phyloP scores from a whole-genome alignment of 2,888 invertebrate species.

The Adelognathus sp. region DNA sequence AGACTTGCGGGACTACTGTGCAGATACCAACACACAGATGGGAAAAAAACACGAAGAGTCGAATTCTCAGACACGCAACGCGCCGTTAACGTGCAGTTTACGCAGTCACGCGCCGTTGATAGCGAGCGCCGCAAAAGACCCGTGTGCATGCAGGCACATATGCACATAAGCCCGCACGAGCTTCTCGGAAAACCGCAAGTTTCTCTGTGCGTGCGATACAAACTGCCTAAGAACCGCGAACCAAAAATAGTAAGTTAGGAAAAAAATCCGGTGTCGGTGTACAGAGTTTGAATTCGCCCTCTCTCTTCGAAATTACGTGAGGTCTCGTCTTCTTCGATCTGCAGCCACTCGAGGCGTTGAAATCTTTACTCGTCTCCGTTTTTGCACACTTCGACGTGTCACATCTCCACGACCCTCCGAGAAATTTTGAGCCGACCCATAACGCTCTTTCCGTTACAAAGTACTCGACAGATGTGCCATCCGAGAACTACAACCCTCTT shows the following conservation, averaged over 20 bases:
- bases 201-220: conserved; percentile 17
- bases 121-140: conserved; percentile 54
- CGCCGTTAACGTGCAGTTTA: conserved; percentile 73
- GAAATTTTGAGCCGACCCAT: conserved; percentile 53
- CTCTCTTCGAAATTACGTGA: conserved; percentile 44
- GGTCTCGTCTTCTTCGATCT: conserved; percentile 37
- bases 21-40: conserved; percentile 11
- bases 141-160: conserved; percentile 21
- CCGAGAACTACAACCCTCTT: not conserved
- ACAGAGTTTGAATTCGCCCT: conserved; percentile 23
- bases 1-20: conserved; percentile 2
- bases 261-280: conserved; percentile 35
- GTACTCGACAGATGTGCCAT: conserved; percentile 19
- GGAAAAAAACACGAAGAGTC: conserved; percentile 56
- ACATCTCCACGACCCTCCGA: conserved; percentile 54
- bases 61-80: conserved; percentile 60
- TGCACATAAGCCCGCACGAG: no score
- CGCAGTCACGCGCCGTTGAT: conserved; percentile 75
- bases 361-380: conserved; percentile 53
- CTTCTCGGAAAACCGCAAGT: conserved; percentile 54
- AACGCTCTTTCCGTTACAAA: conserved; percentile 48
- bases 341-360: conserved; percentile 40
- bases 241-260: conserved; percentile 50
- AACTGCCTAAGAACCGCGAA: not conserved
- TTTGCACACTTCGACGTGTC: conserved; percentile 43